Conservation (phyloP, 1,140 invertebrate genomes). For the Drosophila fuyamai region DNA sequence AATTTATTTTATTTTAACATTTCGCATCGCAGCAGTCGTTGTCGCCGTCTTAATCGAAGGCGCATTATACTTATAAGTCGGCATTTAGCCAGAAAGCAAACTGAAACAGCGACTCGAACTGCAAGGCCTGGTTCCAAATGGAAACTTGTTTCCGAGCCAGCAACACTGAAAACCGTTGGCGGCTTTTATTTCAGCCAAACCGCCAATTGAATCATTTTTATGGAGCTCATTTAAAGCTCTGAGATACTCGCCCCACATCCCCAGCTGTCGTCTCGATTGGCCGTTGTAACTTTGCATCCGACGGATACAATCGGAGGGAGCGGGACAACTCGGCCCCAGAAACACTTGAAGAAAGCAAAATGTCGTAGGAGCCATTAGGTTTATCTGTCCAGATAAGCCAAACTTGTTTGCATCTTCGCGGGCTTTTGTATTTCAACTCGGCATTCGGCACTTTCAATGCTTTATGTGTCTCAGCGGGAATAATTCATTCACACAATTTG, state of each 20-base stretch:
- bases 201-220: constrained; percentile 82
- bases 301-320: constrained; percentile 23
- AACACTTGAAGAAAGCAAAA: constrained; percentile 45
- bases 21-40: constrained; percentile 61
- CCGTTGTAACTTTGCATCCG: constrained; percentile 56
- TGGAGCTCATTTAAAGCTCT: constrained; percentile 65
- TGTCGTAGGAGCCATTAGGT: constrained; percentile 56
- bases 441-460: constrained; percentile 11
- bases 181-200: constrained; percentile 73
- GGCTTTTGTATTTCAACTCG: constrained; percentile 28
- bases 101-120: constrained; percentile 44
- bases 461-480: constrained; percentile 19
- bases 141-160: constrained; percentile 58
- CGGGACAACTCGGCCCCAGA: constrained; percentile 1
- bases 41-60: constrained; percentile 59
- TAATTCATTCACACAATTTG: constrained; percentile 1
- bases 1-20: constrained; percentile 83
- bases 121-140: constrained; percentile 39
- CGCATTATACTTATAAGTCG: constrained; percentile 77
- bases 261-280: constrained; percentile 70
- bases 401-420: constrained; percentile 23
- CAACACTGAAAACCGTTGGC: constrained; percentile 55
- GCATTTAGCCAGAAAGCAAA: constrained; percentile 59
- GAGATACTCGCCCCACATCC: constrained; percentile 73
- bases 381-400: constrained; percentile 52